phyloP scores from a whole-genome alignment of 2,888 invertebrate genomes.

The Phoenoteleia sp. region DNA sequence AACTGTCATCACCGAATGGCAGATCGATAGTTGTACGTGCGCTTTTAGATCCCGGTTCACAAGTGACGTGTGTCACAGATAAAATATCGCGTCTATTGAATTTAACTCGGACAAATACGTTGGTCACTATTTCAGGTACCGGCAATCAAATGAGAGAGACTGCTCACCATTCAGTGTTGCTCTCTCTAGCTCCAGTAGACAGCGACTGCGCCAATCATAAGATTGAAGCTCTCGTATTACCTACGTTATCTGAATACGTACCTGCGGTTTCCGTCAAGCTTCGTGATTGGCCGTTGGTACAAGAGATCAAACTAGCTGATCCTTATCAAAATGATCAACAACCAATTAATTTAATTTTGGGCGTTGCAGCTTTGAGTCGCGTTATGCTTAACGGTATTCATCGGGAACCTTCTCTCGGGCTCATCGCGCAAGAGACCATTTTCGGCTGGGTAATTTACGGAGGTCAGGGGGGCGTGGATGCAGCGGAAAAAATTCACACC shows the following conservation, averaged over 20 bases:
- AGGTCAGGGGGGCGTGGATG: background rate
- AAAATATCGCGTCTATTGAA: background rate
- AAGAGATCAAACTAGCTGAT: background rate
- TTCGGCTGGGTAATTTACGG: background rate
- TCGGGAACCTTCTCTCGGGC: background rate
- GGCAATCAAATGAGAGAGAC: background rate
- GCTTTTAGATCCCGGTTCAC: background rate
- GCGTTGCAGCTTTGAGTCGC: background rate
- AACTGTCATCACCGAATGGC: background rate
- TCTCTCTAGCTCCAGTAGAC: background rate
- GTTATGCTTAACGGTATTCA: background rate
- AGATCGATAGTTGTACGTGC: background rate
- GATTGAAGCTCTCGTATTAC: background rate
- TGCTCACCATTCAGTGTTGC: background rate
- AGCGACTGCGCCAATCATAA: background rate
- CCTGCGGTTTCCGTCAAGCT: background rate
- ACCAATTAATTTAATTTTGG: background rate
- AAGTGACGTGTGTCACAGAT: background rate
- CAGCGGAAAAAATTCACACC: background rate
- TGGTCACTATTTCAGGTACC: background rate
- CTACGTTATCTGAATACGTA: background rate
- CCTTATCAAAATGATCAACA: background rate
- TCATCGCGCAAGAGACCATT: slow-evolving; percentile 11
- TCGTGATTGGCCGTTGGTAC: background rate
- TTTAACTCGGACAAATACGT: background rate